Conservation (phyloP, 2,888 invertebrate genomes). For the Limenitis camilla region DNA sequence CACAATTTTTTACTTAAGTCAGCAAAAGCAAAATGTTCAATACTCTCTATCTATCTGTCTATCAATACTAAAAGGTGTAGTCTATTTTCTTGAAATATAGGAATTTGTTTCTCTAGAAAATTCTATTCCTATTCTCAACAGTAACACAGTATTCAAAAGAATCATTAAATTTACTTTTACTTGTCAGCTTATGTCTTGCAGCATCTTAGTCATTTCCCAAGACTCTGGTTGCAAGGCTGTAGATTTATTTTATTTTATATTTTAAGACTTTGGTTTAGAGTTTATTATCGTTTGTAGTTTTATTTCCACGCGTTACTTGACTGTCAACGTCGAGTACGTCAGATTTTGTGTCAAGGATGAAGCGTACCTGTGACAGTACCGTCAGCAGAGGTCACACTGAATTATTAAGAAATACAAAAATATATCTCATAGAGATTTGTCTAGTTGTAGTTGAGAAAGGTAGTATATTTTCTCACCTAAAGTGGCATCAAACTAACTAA, state of each 20-base stretch:
- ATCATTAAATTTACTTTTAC: constrained; percentile 14
- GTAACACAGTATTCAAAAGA: constrained; percentile 9
- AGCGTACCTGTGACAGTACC: constrained; percentile 22
- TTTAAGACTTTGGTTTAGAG: constrained; percentile 7
- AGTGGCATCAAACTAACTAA: too few species aligned
- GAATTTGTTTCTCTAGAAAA: background rate
- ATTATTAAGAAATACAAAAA: constrained; percentile 10
- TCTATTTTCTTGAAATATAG: too few species aligned
- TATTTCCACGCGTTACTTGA: constrained; percentile 17
- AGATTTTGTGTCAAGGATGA: constrained; percentile 28
- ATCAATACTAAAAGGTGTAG: too few species aligned
- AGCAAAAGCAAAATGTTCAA: too few species aligned
- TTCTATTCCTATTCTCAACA: background rate
- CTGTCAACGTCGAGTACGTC: constrained; percentile 23
- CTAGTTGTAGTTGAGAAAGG: background rate
- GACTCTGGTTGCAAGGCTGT: constrained; percentile 13
- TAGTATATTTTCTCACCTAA: too few species aligned
- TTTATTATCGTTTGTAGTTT: constrained; percentile 11
- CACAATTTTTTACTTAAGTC: too few species aligned
- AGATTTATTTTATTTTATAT: constrained; percentile 2
- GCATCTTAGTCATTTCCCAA: constrained; percentile 18
- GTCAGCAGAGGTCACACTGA: constrained; percentile 20
- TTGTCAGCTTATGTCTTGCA: constrained; percentile 14
- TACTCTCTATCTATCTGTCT: too few species aligned
- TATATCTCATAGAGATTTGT: background rate